phyloP scores from a whole-genome alignment of 2,113 vertebrate genomes.

The Leuciscus idus region DNA sequence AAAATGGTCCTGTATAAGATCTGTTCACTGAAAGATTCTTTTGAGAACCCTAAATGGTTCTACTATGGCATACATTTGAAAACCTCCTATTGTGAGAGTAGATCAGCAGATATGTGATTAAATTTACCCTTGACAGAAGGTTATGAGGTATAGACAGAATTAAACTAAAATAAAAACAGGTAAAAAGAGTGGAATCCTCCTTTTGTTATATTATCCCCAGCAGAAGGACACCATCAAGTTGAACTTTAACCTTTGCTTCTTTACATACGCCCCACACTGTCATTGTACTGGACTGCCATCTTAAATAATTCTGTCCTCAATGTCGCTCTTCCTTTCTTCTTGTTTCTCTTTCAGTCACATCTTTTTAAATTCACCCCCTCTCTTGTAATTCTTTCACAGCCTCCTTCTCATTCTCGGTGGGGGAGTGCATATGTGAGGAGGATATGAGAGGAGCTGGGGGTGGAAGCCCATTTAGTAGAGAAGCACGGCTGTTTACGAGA shows the following conservation, averaged over 20 bases:
- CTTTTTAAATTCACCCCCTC: conserved; percentile 23
- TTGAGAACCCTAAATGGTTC: too few relatives aligned
- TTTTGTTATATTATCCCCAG: conserved; percentile 21
- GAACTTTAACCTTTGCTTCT: conserved; percentile 35
- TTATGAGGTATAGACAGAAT: not conserved
- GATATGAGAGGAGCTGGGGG: conserved; percentile 19
- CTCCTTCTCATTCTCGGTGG: conserved; percentile 16
- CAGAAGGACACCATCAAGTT: conserved; percentile 27
- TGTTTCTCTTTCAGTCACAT: conserved; percentile 5
- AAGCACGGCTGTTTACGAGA: conserved; percentile 40
- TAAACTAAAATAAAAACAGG: not conserved
- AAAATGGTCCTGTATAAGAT: too few relatives aligned
- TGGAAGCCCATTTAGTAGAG: conserved; percentile 37
- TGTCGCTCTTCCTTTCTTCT: conserved; percentile 12
- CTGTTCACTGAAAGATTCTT: too few relatives aligned
- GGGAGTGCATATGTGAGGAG: conserved; percentile 21
- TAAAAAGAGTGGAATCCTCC: not conserved
- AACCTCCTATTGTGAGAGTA: not conserved
- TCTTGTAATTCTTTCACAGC: not conserved
- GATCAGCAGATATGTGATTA: not conserved
- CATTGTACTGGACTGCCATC: conserved; percentile 7
- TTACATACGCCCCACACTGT: conserved; percentile 14
- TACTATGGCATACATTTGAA: too few relatives aligned
- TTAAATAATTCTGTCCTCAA: conserved; percentile 32
- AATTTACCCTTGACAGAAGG: not conserved